These are phyloP conservation scores for Bombycilla garrulus DNA, from an alignment of 2,113 vertebrate genomes.

Conservation along the genomic window DNA sequence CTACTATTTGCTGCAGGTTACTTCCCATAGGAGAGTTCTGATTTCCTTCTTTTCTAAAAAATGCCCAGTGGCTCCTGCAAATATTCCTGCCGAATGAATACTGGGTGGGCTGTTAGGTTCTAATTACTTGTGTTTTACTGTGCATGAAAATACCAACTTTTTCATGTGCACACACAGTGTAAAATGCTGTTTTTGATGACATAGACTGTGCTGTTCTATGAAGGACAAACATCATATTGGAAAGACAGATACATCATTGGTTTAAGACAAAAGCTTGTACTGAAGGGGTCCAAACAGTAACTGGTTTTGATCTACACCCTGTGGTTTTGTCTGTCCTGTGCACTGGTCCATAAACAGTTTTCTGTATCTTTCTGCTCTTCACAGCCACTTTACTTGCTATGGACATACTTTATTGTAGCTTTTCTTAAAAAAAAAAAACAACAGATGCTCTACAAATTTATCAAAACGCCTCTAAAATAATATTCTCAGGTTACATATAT, in stretches of 20 bases:
- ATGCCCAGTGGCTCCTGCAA: background rate
- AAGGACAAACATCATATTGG: background rate
- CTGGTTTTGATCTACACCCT: background rate
- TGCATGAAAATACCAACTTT: background rate
- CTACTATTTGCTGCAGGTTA: background rate
- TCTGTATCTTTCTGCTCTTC: background rate
- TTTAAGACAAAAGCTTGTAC: background rate
- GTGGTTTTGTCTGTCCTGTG: background rate
- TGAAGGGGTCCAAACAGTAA: background rate
- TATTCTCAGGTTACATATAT: background rate
- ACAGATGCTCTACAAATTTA: background rate
- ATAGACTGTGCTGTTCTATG: background rate
- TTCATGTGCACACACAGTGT: background rate
- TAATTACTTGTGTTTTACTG: background rate
- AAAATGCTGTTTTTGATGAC: background rate
- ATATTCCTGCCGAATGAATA: background rate
- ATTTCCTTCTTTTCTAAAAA: background rate
- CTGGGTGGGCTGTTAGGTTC: background rate
- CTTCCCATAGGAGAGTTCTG: background rate
- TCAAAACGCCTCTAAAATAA: background rate
- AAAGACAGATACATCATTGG: background rate
- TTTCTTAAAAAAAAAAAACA: background rate
- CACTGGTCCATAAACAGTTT: background rate
- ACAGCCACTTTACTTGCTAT: background rate
- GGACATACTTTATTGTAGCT: background rate